These are phyloP conservation scores for Diogma glabrata DNA, from an alignment of 2,888 invertebrate genomes.

Conservation along the genomic window DNA sequence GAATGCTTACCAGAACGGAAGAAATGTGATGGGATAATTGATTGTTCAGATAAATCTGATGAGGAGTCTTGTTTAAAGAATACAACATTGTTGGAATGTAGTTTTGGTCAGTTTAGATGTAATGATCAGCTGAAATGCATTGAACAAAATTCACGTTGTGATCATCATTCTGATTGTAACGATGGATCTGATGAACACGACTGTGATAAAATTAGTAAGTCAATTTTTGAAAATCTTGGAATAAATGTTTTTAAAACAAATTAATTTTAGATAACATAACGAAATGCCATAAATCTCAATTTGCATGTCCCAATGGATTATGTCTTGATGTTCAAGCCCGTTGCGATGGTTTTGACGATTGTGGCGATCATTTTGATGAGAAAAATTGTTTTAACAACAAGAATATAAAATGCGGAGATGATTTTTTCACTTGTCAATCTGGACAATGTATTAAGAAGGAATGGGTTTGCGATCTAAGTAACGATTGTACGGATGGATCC, in stretches of 20 bases:
- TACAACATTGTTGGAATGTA: conserved; percentile 30
- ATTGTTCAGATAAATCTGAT: conserved; percentile 47
- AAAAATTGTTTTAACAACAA: conserved; percentile 28
- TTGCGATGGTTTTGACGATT: conserved; percentile 44
- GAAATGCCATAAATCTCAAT: conserved; percentile 38
- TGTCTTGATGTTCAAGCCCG: conserved; percentile 39
- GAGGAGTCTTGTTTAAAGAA: conserved; percentile 40
- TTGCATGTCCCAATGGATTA: conserved; percentile 38
- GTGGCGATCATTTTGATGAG: conserved; percentile 47
- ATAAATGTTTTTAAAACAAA: background rate
- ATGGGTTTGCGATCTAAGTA: conserved; percentile 59
- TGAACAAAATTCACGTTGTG: conserved; percentile 36
- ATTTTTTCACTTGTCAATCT: conserved; percentile 50
- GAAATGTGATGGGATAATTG: conserved; percentile 44
- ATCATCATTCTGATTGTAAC: conserved; percentile 40
- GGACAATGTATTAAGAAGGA: conserved; percentile 56
- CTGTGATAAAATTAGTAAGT: too few species aligned
- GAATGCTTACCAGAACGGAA: conserved; percentile 43
- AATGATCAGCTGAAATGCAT: conserved; percentile 41
- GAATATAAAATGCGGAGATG: conserved; percentile 34
- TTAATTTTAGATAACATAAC: conserved; percentile 20
- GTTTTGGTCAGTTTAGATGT: conserved; percentile 40
- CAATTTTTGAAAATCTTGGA: too few species aligned
- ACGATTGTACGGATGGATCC: conserved; percentile 62
- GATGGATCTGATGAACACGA: conserved; percentile 47